phyloP scores from a whole-genome alignment of 2,888 invertebrate species.

The Cryptus armator region DNA sequence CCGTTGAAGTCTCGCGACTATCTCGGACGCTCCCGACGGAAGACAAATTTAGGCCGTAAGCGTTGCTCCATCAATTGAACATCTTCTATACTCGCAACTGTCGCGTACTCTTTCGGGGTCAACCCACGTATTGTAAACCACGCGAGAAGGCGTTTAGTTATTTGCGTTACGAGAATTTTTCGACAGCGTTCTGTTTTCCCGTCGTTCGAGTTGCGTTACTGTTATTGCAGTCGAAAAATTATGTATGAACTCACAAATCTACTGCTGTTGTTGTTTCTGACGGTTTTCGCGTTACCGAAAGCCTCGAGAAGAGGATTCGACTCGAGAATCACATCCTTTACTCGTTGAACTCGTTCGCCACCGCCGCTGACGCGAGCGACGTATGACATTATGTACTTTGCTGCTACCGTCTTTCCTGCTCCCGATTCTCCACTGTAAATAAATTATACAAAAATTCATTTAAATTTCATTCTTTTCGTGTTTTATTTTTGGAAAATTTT shows the following conservation, averaged over 20 bases:
- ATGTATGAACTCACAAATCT: constrained; percentile 87
- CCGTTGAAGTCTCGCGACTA: constrained; percentile 11
- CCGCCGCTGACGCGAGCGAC: constrained; percentile 89
- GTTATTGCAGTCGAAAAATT: background rate
- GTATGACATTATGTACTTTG: constrained; percentile 90
- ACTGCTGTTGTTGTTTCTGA: constrained; percentile 89
- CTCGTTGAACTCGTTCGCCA: constrained; percentile 87
- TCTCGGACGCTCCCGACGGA: constrained; percentile 45
- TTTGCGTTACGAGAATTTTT: constrained; percentile 44
- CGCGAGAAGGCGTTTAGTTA: constrained; percentile 38
- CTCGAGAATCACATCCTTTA: constrained; percentile 89
- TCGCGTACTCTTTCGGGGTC: constrained; percentile 23
- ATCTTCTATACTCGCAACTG: constrained; percentile 5
- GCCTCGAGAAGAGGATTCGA: constrained; percentile 90
- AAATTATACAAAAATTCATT: constrained; percentile 26
- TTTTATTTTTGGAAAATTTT: too few species aligned
- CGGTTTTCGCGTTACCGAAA: constrained; percentile 90
- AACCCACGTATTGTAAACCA: constrained; percentile 37
- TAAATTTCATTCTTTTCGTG: background rate
- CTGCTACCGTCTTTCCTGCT: constrained; percentile 90
- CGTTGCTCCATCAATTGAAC: constrained; percentile 46
- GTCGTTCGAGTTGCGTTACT: background rate
- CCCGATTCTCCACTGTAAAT: constrained; percentile 88
- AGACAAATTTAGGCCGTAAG: constrained; percentile 50
- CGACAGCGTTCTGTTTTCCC: background rate